Evolutionary conservation across 2,113 vertebrate genomes (phyloP).

Genomic region (Speoplatyrhinus poulsoni): DNA sequence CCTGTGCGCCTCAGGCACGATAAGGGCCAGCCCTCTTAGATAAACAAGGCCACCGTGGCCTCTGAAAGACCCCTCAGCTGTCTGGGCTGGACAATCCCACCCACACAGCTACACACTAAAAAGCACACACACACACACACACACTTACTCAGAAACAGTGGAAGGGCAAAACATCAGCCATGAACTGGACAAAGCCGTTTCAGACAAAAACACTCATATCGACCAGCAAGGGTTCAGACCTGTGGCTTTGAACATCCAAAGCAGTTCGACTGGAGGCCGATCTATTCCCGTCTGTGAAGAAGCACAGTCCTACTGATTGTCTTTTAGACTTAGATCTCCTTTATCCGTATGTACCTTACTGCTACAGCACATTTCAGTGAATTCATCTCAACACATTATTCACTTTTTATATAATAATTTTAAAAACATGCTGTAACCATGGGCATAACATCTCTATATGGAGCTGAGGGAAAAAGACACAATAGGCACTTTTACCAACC

Average conservation of each 20-base stretch:
- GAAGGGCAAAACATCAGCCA: conserved; percentile 53
- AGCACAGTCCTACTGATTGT: not conserved
- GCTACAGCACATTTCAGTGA: not conserved
- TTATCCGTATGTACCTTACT: conserved; percentile 35
- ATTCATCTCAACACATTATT: not conserved
- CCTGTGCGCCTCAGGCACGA: conserved; percentile 52
- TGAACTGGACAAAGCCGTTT: conserved; percentile 67
- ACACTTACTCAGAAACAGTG: conserved; percentile 14
- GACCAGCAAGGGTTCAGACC: conserved; percentile 56
- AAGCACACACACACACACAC: conserved; percentile 22
- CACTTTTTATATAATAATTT: not conserved
- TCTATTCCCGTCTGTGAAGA: not conserved
- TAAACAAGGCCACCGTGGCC: conserved; percentile 72
- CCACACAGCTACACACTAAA: conserved; percentile 8
- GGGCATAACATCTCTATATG: conserved; percentile 53
- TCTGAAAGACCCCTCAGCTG: conserved; percentile 64
- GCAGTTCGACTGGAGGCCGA: conserved; percentile 42
- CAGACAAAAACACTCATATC: conserved; percentile 62
- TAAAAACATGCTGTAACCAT: not conserved
- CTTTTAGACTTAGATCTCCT: conserved; percentile 2
- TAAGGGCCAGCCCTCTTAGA: conserved; percentile 71
- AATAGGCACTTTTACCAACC: conserved; percentile 52
- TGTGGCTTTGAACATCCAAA: conserved; percentile 55
- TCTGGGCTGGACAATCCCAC: conserved; percentile 53
- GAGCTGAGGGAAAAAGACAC: conserved; percentile 50